Evolutionary conservation across 2,888 invertebrate genomes (phyloP).

Genomic region (Luperina testacea): DNA sequence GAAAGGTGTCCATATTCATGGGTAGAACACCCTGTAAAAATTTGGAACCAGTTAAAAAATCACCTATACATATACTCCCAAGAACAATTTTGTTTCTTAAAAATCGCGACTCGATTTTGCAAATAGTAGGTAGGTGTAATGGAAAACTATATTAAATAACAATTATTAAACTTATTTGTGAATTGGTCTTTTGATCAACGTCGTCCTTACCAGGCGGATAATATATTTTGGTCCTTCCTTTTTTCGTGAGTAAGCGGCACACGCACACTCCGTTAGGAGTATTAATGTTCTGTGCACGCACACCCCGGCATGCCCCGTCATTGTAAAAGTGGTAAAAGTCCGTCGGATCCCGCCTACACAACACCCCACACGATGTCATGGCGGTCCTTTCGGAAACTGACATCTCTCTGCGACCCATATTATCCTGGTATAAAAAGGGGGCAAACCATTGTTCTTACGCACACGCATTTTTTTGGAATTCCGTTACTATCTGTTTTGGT

Average conservation of each 20-base stretch:
- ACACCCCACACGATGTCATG: constrained; percentile 73
- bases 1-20: too few species aligned
- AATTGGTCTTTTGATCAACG: neutral
- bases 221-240: neutral
- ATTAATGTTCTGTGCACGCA: too few species aligned
- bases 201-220: neutral
- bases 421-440: constrained; percentile 90
- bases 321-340: constrained; percentile 41
- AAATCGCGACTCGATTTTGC: neutral
- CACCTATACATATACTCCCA: too few species aligned
- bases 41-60: too few species aligned
- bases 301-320: constrained; percentile 23
- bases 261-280: constrained; percentile 46
- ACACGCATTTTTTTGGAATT: constrained; percentile 87
- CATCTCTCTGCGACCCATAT: constrained; percentile 83
- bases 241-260: constrained; percentile 16
- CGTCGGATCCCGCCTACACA: constrained; percentile 62
- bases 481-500: constrained; percentile 18
- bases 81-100: neutral
- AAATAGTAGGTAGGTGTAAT: neutral
- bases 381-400: constrained; percentile 73
- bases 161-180: constrained; percentile 1
- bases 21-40: neutral
- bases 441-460: constrained; percentile 91
- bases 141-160: neutral